Base-by-base conservation (phyloP, 2,888 invertebrate species). In the Drosophila lacicola region DNA sequence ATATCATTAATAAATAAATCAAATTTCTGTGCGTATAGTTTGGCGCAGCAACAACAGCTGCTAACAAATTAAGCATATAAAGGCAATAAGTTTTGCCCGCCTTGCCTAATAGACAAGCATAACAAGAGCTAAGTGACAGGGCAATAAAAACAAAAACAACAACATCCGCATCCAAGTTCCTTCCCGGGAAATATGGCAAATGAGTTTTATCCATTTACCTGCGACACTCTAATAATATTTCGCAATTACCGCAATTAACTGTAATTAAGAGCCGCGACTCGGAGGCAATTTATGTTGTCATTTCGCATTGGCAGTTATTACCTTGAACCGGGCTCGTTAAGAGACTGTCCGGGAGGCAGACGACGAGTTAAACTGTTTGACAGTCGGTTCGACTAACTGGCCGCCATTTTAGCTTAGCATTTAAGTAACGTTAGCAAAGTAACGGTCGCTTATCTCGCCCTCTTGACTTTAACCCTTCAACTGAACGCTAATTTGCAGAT, bases 401-500 rank as follows among this genome's bases (percentile, higher is more conserved):
- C 49, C 17, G 54, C 46, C 21, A 65, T 37, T 57, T 70, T 65
- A 74, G 69, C 37, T 74, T 69, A 71, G 51, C 68, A 61, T 54
- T 80, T 77, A 80, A 77, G 71, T 64, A 60, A 39, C 46, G 19
- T 37, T 54, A 33, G n/a, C 25, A 37, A 51, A 51, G 58, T 42
- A 60, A 9, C 37, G 34, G 62, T 66, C 61, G 65, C 64, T 68
- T 58, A 34, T 50, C 17, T 17, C 17, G 50, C 45, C 41, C 13
- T 62, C n/a, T 63, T 72, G 64, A 71, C 46, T 69, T 55, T 74
- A 66, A 64, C 41, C 63, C 51, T 67, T 47, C 13, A 47, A 46
- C 46, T 54, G 36, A 41, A 56, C 36, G 29, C 53, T 25, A 21
- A 62, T 17, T 74, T 92, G 56, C 93, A 97, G 97, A 97, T 93